These are phyloP conservation scores for Caprella mutica DNA, from an alignment of 2,888 invertebrate species.

Conservation along the genomic window DNA sequence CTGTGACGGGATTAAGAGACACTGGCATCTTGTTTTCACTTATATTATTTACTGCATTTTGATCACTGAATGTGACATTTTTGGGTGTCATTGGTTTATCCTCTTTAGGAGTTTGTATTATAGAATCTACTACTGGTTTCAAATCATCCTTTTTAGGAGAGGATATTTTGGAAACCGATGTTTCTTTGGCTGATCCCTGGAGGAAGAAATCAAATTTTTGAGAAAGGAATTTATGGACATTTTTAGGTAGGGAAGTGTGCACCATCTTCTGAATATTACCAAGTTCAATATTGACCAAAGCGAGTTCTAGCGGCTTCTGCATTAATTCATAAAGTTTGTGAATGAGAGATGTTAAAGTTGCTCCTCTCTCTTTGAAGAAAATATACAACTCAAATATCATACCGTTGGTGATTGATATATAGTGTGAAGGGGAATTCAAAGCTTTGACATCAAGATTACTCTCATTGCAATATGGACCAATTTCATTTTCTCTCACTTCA, in stretches of 20 bases:
- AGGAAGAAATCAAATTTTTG: no score
- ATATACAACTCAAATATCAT: slow-evolving; percentile 21
- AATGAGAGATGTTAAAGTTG: slow-evolving; percentile 21
- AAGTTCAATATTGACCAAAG: slow-evolving; percentile 10
- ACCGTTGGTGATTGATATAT: slow-evolving; percentile 17
- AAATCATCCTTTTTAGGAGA: no score
- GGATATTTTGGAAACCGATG: no score
- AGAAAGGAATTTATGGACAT: no score
- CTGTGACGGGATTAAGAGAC: no score
- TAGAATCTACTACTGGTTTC: no score
- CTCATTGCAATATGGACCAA: slow-evolving; percentile 19
- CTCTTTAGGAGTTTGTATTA: no score
- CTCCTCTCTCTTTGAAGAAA: slow-evolving; percentile 18
- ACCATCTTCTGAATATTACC: slow-evolving; percentile 11
- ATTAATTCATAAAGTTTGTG: slow-evolving; percentile 17
- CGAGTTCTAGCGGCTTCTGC: slow-evolving; percentile 1
- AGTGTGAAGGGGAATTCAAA: slow-evolving; percentile 12
- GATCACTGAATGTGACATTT: no score
- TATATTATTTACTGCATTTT: not conserved
- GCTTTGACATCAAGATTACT: slow-evolving; percentile 15
- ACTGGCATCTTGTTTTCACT: not conserved
- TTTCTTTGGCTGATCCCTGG: no score
- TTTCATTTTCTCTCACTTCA: slow-evolving; percentile 13
- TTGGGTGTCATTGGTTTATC: no score
- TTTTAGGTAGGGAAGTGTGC: not conserved